Conservation (phyloP, 35 echinoderm and acorn worm species). For the Diadema setosum region DNA sequence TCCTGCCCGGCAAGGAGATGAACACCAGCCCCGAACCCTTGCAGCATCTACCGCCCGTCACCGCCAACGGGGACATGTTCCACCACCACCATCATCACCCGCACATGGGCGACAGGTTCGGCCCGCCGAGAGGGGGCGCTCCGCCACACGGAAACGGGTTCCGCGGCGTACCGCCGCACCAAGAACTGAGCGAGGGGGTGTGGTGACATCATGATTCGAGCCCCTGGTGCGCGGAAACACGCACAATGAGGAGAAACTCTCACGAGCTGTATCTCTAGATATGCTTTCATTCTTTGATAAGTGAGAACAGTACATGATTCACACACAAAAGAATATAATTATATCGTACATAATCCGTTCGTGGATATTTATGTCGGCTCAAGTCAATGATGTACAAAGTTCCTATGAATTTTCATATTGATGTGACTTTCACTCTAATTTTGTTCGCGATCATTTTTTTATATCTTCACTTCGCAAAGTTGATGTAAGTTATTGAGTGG, state of each 20-base stretch:
- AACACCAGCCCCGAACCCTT: conserved; percentile 62
- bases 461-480: background rate
- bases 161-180: background rate
- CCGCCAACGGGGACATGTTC: conserved; percentile 31
- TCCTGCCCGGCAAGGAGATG: conserved; percentile 44
- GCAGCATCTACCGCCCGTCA: conserved; percentile 12
- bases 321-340: too few species aligned
- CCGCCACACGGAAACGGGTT: conserved; percentile 8
- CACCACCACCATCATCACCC: background rate
- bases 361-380: background rate
- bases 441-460: too few species aligned
- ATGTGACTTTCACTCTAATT: background rate
- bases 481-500: background rate
- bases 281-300: too few species aligned
- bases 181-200: conserved; percentile 49
- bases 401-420: background rate
- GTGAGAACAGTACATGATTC: too few species aligned
- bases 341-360: too few species aligned
- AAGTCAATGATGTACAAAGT: background rate
- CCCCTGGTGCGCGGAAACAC: too few species aligned
- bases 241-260: too few species aligned
- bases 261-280: too few species aligned
- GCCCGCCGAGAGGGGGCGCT: conserved; percentile 43
- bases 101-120: conserved; percentile 12
- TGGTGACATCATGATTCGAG: too few species aligned